Evolutionary conservation across 2,113 vertebrate genomes (phyloP).

Genomic region (Marcusenius ussheri): DNA sequence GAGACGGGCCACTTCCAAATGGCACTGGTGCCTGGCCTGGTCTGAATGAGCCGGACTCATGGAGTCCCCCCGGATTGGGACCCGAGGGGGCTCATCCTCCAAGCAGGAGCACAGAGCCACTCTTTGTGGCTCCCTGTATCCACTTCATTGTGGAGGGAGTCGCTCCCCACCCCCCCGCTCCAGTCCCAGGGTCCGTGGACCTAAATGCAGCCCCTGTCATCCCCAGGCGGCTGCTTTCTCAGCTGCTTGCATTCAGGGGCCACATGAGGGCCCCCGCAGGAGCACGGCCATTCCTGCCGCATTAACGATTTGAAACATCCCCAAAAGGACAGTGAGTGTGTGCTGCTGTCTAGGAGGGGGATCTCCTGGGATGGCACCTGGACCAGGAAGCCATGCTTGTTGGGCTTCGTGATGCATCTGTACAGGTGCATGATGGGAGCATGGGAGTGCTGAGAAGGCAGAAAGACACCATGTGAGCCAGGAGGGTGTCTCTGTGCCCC

Average conservation of each 20-base stretch:
- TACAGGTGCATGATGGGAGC: not conserved
- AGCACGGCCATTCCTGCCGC: not conserved
- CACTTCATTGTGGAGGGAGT: constrained; percentile 49
- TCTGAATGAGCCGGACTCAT: constrained; percentile 55
- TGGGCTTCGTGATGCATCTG: not conserved
- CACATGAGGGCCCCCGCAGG: not conserved
- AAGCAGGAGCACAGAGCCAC: constrained; percentile 52
- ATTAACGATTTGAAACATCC: not conserved
- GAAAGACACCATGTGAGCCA: not conserved
- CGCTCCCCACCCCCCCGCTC: constrained; percentile 28
- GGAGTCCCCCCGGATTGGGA: constrained; percentile 54
- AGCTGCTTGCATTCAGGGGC: constrained; percentile 52
- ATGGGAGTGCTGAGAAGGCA: not conserved
- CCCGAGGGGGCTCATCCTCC: constrained; percentile 37
- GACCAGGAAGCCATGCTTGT: not conserved
- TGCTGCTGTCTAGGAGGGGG: not conserved
- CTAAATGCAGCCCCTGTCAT: constrained; percentile 62
- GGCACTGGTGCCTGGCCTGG: constrained; percentile 51
- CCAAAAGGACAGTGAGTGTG: not conserved
- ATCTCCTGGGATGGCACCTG: not conserved
- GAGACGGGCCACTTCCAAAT: constrained; percentile 53
- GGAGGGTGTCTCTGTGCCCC: not conserved
- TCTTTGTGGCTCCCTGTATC: constrained; percentile 60
- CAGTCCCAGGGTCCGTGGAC: constrained; percentile 28
- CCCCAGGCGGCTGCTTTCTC: constrained; percentile 48